Conservation (phyloP, 2,888 invertebrate species). For the Malthinus flaveolus region DNA sequence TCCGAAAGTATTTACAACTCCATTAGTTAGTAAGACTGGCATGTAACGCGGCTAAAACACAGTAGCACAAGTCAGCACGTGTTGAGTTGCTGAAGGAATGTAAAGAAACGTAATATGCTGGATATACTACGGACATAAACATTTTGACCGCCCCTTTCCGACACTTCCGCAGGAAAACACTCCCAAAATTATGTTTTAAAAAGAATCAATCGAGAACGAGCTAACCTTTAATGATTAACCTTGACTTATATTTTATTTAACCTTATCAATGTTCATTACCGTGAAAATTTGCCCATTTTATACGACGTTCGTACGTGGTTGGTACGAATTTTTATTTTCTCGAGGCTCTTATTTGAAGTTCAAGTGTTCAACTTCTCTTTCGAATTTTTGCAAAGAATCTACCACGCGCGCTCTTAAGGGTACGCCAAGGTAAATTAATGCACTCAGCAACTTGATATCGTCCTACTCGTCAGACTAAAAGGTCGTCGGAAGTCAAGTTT, state of each 20-base stretch:
- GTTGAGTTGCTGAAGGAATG: constrained; percentile 21
- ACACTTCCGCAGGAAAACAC: constrained; percentile 29
- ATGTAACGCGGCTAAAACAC: constrained; percentile 23
- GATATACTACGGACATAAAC: constrained; percentile 18
- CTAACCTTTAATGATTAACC: not conserved
- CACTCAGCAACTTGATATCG: not conserved
- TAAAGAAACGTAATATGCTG: constrained; percentile 19
- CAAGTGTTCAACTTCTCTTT: too few species aligned
- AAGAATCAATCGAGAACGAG: too few species aligned
- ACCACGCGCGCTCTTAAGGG: too few species aligned
- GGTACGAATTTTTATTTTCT: too few species aligned
- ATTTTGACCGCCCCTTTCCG: constrained; percentile 23
- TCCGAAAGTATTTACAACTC: constrained; percentile 22
- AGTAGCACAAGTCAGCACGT: constrained; percentile 28
- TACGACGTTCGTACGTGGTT: too few species aligned
- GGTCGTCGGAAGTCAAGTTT: constrained; percentile 2
- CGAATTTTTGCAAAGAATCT: too few species aligned
- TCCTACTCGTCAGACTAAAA: constrained; percentile 6
- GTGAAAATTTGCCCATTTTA: not conserved
- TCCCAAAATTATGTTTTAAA: too few species aligned
- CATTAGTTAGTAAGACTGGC: constrained; percentile 23
- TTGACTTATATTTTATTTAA: constrained; percentile 2
- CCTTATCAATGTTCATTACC: constrained; percentile 8
- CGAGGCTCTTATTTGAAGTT: too few species aligned
- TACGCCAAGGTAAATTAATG: not conserved